A percentile compares a stretch with the other conserved stretches of the same genome.
Conservation (phyloP, 2,888 invertebrate species). For the Xestia ashworthii region DNA sequence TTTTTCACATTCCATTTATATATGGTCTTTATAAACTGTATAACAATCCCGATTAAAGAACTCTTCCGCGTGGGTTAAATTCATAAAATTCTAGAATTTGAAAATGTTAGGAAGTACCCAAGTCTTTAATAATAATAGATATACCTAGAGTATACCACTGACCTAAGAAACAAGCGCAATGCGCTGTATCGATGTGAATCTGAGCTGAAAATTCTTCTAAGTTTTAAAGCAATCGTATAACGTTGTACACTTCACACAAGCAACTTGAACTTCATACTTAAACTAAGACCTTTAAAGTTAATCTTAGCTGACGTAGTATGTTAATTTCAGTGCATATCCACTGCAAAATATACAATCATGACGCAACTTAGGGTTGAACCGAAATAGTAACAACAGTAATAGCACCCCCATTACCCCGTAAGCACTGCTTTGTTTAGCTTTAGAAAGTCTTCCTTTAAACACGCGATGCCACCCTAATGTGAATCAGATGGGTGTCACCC, state of each 20-base stretch:
- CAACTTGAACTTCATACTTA: conserved; percentile 13
- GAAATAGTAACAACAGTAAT: conserved; percentile 12
- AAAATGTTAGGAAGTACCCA: neutral
- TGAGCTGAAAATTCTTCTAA: conserved; percentile 11
- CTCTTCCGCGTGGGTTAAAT: neutral
- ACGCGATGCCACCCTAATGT: conserved; percentile 49
- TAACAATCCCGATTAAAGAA: neutral
- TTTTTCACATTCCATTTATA: neutral
- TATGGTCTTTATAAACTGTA: neutral
- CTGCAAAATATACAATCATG: conserved; percentile 5
- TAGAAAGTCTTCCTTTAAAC: conserved; percentile 31
- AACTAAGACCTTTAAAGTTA: neutral
- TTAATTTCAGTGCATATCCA: conserved; percentile 24
- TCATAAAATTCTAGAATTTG: neutral
- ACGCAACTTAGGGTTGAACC: neutral
- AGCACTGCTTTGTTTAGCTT: conserved; percentile 33
- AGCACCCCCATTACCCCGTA: neutral
- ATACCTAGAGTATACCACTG: conserved; percentile 1
- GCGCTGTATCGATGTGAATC: conserved; percentile 41
- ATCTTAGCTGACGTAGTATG: conserved; percentile 27
- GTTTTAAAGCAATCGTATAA: conserved; percentile 19
- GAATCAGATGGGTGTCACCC: conserved; percentile 52
- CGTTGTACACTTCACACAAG: neutral
- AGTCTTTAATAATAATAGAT: conserved; percentile 18
- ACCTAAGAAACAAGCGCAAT: conserved; percentile 36